These are phyloP conservation scores for Tapera naevia DNA, from an alignment of 2,797 vertebrate genomes.

Conservation along the genomic window DNA sequence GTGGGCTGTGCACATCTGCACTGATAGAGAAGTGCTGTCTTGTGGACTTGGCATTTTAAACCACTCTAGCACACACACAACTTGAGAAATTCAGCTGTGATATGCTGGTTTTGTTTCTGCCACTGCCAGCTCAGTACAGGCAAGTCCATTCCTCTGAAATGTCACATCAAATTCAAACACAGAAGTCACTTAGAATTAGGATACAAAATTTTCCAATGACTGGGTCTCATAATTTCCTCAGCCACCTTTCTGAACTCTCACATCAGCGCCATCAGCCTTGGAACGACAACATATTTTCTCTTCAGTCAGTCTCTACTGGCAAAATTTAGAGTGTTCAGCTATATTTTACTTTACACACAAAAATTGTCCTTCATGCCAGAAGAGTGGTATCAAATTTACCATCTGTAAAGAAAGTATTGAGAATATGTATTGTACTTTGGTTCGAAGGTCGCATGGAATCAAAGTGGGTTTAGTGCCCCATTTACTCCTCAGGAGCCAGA, in stretches of 20 bases:
- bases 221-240: neutral
- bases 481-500: neutral
- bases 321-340: neutral
- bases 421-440: neutral
- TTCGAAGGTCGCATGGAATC: neutral
- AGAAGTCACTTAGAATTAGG: neutral
- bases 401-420: neutral
- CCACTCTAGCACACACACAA: neutral
- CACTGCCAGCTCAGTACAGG: neutral
- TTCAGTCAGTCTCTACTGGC: neutral
- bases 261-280: neutral
- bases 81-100: neutral
- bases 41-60: neutral
- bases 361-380: neutral
- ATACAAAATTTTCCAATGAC: neutral
- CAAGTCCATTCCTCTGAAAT: neutral
- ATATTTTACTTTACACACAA: neutral
- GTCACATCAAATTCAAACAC: neutral
- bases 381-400: neutral
- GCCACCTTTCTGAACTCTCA: neutral
- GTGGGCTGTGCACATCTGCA: neutral
- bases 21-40: neutral
- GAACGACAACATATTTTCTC: neutral
- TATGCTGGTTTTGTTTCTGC: neutral
- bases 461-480: neutral